Percentiles rank a stretch among this genome's conserved stretches.
These are phyloP conservation scores for Patella ulyssiponensis DNA, from an alignment of 2,888 invertebrate species.

Conservation along the genomic window DNA sequence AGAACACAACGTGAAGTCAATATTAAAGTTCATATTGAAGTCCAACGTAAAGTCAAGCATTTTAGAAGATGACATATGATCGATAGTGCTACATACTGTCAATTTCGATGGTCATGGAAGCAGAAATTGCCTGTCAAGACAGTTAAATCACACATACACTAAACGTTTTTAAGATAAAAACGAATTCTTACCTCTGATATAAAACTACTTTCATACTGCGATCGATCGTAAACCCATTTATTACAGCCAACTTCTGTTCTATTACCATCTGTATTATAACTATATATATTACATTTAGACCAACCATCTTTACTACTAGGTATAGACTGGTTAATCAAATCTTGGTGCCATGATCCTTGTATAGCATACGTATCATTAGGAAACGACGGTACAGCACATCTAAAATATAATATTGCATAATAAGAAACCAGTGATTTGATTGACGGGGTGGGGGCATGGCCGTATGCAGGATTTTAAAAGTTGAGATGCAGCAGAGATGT, in stretches of 20 bases:
- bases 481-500: too few relatives aligned
- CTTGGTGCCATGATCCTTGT: constrained; percentile 38
- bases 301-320: constrained; percentile 27
- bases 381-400: constrained; percentile 51
- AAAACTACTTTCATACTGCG: constrained; percentile 18
- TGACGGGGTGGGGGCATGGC: too few relatives aligned
- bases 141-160: too few relatives aligned
- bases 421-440: too few relatives aligned
- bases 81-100: too few relatives aligned
- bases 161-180: not conserved
- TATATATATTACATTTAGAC: not conserved
- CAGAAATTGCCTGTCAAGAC: too few relatives aligned
- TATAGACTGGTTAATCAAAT: constrained; percentile 44
- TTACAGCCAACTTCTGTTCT: constrained; percentile 10
- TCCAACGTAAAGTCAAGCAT: too few relatives aligned
- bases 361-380: constrained; percentile 53
- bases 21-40: too few relatives aligned
- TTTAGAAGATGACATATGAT: too few relatives aligned
- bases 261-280: not conserved
- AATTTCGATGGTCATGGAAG: too few relatives aligned
- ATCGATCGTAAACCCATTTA: constrained; percentile 37
- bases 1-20: too few relatives aligned
- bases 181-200: constrained; percentile 26
- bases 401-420: constrained; percentile 17
- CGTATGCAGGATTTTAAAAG: too few relatives aligned